phyloP scores from a whole-genome alignment of 1,140 invertebrate genomes.

The Lepidostoma basale region DNA sequence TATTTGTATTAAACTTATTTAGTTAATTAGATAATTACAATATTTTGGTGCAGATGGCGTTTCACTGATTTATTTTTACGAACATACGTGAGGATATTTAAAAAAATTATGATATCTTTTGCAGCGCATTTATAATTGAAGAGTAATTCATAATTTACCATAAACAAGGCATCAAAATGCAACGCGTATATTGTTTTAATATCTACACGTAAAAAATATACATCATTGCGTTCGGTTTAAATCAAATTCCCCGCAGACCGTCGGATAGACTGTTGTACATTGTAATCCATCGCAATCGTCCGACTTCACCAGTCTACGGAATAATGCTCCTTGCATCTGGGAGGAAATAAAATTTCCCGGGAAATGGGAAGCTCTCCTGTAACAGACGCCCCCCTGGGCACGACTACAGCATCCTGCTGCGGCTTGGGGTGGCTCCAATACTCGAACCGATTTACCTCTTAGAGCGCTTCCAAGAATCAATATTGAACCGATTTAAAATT shows the following conservation, averaged over 20 bases:
- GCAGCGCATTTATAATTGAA: no score
- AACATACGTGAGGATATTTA: no score
- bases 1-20: no score
- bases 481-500: no score
- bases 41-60: no score
- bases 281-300: not conserved
- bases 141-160: not conserved
- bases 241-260: not conserved
- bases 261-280: not conserved
- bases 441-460: not conserved
- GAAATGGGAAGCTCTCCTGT: not conserved
- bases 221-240: not conserved
- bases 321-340: not conserved
- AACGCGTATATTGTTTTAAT: not conserved
- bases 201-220: not conserved
- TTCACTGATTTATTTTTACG: no score
- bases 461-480: no score
- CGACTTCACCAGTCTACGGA: not conserved
- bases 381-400: not conserved
- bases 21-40: no score
- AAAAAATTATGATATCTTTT: no score
- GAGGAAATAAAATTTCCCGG: conserved; percentile 16
- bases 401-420: not conserved
- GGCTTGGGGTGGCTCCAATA: not conserved
- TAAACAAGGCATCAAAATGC: not conserved